Base-by-base conservation (phyloP, 2,797 vertebrate species). In the Xyrichtys novacula region DNA sequence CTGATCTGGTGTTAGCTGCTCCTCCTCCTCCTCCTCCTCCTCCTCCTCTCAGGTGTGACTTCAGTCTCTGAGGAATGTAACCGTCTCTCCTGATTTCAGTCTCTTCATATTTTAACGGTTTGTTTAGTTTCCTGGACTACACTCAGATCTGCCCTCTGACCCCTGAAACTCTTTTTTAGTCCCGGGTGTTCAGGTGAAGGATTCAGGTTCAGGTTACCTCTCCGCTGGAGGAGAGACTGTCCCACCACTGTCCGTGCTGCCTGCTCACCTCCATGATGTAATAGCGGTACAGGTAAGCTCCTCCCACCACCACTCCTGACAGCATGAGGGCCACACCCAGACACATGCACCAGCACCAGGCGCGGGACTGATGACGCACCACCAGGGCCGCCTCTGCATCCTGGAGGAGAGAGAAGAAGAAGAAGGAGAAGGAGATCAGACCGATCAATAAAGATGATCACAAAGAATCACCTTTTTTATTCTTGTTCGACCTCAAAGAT, bases 291-390 rank as follows among this genome's bases (percentile, higher is more conserved):
- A 99, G 93, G 85, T 97, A 99, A 43, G 93, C 96, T 80, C 96
- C 97, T 1, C 96, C 97, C 0, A 99, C 94, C 83, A 99, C 95
- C 78, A 97, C 94, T 0, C 96, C 96, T 1, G 96, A 96, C 73
- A 99, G 91, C 95, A 99, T 96, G 58, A 99, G 96, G 39, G 96
- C 96, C 65, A 99, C 65, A 23, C 97, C 97, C 38, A 99, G 95
- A 74, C 95, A 98, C 95, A 98, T 95, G 89, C 96, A 98, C 96
- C 97, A 99, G 86, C 96, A 98, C 97, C 97, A 99, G 70, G 96
- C 94, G 56, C 95, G 94, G 53, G 96, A 96, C 76, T 95, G 96
- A 20, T 77, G 89, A 34, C 90, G 94, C 55, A 95, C 76, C 3
- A 90, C 92, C 38, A 96, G 76, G 1, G 91, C 92, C 4, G 94